Evolutionary conservation across 2,888 invertebrate genomes (phyloP).

Genomic region (Portevinia maculata): DNA sequence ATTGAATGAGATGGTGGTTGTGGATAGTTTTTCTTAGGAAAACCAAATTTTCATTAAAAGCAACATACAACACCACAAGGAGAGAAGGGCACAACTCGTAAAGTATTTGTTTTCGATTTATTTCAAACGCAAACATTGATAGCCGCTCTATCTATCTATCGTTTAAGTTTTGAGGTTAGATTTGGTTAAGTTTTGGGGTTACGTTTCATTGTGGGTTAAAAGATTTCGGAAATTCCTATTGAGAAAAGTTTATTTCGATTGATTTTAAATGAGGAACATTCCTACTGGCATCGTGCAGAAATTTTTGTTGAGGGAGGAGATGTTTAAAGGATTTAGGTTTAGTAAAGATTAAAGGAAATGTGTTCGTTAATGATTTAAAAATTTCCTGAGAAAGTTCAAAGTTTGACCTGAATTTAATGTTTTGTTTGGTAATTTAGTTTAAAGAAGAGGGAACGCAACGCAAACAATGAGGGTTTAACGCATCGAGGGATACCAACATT

Average conservation of each 20-base stretch:
- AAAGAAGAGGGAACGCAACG: too few relatives aligned
- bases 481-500: too few relatives aligned
- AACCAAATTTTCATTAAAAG: conserved; percentile 14
- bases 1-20: conserved; percentile 24
- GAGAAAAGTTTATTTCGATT: conserved; percentile 46
- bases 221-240: conserved; percentile 16
- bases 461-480: too few relatives aligned
- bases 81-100: background rate
- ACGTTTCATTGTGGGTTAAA: conserved; percentile 4
- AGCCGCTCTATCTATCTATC: conserved; percentile 8
- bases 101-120: conserved; percentile 38
- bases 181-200: conserved; percentile 47
- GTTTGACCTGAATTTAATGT: conserved; percentile 10
- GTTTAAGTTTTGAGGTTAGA: conserved; percentile 58
- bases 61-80: background rate
- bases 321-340: conserved; percentile 3
- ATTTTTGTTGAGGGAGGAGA: conserved; percentile 13
- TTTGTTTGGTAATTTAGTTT: too few relatives aligned
- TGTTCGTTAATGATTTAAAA: too few relatives aligned
- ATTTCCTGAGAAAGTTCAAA: too few relatives aligned
- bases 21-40: conserved; percentile 5
- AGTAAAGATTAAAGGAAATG: conserved; percentile 13
- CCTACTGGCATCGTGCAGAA: conserved; percentile 7
- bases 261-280: conserved; percentile 50
- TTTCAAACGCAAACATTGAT: conserved; percentile 25